These are phyloP conservation scores for Leptodactylus fallax DNA, from an alignment of 2,797 vertebrate species.

Conservation along the genomic window DNA sequence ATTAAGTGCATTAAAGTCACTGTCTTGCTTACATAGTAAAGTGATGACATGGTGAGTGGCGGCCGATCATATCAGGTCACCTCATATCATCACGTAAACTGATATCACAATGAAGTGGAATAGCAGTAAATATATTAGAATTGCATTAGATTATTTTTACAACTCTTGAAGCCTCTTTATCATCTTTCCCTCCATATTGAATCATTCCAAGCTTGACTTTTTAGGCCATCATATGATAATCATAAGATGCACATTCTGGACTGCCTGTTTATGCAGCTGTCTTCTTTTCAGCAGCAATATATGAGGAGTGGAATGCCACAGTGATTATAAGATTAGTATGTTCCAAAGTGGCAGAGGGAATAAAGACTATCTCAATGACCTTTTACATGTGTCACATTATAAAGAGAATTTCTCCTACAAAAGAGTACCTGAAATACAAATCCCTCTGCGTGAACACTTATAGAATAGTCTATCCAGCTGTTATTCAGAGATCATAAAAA, in stretches of 20 bases:
- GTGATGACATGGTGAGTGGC: too few species aligned
- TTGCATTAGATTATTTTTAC: not conserved
- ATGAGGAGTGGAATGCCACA: not conserved
- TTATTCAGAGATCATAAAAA: not conserved
- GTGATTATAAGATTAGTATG: conserved; percentile 32
- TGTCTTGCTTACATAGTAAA: too few species aligned
- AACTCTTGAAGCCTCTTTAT: not conserved
- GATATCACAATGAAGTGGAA: too few species aligned
- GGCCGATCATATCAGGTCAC: not conserved
- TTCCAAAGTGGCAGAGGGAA: conserved; percentile 6
- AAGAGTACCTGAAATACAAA: not conserved
- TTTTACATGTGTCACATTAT: conserved; percentile 5
- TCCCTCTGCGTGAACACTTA: not conserved
- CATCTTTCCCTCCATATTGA: not conserved
- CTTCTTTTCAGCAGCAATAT: conserved; percentile 8
- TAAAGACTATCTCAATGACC: conserved; percentile 16
- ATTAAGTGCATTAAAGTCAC: too few species aligned
- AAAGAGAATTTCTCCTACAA: not conserved
- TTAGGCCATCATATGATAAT: not conserved
- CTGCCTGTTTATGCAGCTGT: conserved; percentile 17
- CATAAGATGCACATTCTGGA: not conserved
- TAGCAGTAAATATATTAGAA: not conserved
- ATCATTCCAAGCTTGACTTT: not conserved
- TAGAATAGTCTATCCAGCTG: not conserved
- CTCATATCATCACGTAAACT: not conserved